phyloP scores from a whole-genome alignment of 2,888 invertebrate genomes.

The Lycaena phlaeas region DNA sequence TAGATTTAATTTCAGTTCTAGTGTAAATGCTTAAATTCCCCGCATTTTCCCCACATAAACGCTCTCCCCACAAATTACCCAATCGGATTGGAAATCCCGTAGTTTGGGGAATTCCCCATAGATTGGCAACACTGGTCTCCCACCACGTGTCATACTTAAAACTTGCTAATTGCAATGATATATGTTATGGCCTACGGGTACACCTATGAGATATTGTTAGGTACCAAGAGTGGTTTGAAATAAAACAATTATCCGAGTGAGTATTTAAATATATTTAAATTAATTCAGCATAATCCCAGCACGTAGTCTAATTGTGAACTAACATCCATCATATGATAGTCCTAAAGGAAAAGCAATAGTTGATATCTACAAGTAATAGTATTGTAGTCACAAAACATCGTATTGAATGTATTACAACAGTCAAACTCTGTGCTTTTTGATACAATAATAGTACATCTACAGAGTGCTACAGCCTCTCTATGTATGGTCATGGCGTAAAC shows the following conservation, averaged over 20 bases:
- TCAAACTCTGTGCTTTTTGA: conserved; percentile 17
- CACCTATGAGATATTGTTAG: no score
- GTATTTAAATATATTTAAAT: conserved; percentile 26
- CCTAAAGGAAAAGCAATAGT: conserved; percentile 47
- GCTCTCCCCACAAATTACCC: no score
- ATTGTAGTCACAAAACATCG: conserved; percentile 16
- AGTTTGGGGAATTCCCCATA: no score
- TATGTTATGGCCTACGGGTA: no score
- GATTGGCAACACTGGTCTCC: no score
- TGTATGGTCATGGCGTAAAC: not conserved
- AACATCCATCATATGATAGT: conserved; percentile 28
- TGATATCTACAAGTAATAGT: conserved; percentile 23
- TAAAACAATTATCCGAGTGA: conserved; percentile 14
- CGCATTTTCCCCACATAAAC: no score
- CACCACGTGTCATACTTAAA: no score
- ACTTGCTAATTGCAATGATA: no score
- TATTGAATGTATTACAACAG: conserved; percentile 20
- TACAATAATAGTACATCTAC: conserved; percentile 25
- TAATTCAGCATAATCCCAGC: conserved; percentile 37
- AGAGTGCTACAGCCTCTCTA: conserved; percentile 48
- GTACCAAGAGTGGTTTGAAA: no score
- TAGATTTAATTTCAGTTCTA: no score
- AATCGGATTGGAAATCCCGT: no score
- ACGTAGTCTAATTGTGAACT: conserved; percentile 30
- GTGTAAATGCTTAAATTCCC: no score